Percentiles rank a stretch among this genome's conserved stretches.
Evolutionary conservation across 2,888 invertebrate species (phyloP).

Genomic region (Branchellion lobata): DNA sequence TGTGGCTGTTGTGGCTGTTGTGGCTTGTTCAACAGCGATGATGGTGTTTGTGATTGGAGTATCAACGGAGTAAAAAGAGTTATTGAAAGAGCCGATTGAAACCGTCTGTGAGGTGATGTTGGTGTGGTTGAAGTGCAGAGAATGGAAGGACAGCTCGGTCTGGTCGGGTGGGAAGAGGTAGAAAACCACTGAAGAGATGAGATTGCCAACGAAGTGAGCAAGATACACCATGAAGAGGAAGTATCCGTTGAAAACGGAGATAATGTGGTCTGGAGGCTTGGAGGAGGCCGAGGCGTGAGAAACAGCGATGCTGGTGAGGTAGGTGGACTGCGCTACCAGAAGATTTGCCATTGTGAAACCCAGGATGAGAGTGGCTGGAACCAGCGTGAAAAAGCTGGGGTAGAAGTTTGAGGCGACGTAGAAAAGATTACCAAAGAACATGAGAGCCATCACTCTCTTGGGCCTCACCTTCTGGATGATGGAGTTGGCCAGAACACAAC

Average conservation of each 20-base stretch:
- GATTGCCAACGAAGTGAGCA: conserved; percentile 55
- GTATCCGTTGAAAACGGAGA: conserved; percentile 57
- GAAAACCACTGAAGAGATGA: conserved; percentile 58
- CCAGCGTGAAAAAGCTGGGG: conserved; percentile 55
- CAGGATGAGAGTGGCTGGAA: conserved; percentile 55
- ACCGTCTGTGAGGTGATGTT: not conserved
- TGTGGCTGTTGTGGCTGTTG: not conserved
- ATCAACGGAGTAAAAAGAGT: not conserved
- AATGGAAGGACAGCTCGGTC: not conserved
- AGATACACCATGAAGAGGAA: conserved; percentile 57
- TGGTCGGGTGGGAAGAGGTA: conserved; percentile 16
- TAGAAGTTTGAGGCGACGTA: conserved; percentile 57
- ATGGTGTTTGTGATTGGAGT: too few species aligned
- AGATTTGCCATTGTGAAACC: conserved; percentile 56
- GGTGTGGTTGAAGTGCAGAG: not conserved
- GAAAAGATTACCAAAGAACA: conserved; percentile 54
- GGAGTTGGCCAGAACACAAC: conserved; percentile 57
- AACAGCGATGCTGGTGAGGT: conserved; percentile 57
- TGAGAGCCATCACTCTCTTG: conserved; percentile 53
- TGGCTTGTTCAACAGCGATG: not conserved
- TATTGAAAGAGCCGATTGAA: not conserved
- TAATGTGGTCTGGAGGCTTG: conserved; percentile 54
- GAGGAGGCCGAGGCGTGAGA: conserved; percentile 54
- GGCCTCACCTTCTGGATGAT: conserved; percentile 56
- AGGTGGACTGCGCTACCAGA: conserved; percentile 59